A percentile compares a stretch with the other conserved stretches of the same genome.
Conservation (phyloP, 2,797 vertebrate genomes). For the Sebastes iracundus region DNA sequence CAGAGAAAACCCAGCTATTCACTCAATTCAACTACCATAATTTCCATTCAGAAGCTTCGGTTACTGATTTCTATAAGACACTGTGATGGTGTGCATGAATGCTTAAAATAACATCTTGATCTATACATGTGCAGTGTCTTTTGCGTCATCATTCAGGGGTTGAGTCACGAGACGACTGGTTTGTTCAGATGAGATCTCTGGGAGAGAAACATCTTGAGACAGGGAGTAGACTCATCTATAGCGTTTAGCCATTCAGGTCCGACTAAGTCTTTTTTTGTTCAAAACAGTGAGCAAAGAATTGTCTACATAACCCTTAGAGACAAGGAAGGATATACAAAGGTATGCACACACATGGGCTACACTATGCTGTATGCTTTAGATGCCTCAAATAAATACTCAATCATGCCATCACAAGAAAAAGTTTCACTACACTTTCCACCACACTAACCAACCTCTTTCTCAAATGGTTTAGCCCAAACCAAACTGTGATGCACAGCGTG, state of each 20-base stretch:
- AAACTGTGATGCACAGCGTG: not conserved
- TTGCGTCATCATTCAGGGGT: not conserved
- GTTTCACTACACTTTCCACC: not conserved
- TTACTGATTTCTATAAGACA: not conserved
- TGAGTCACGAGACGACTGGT: slow-evolving; percentile 12
- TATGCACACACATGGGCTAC: not conserved
- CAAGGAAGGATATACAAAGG: not conserved
- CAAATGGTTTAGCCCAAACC: not conserved
- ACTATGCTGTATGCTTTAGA: not conserved
- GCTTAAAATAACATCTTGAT: not conserved
- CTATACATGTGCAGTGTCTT: not conserved
- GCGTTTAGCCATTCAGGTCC: slow-evolving; percentile 7
- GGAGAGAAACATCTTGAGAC: slow-evolving; percentile 22
- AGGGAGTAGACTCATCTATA: not conserved
- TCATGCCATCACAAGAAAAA: not conserved
- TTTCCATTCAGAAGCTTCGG: not conserved
- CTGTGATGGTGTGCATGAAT: not conserved
- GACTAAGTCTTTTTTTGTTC: not conserved
- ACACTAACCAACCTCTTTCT: not conserved
- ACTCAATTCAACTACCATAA: not conserved
- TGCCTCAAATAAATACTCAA: not conserved
- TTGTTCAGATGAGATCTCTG: not conserved
- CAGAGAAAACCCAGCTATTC: not conserved
- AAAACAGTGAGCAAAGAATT: not conserved
- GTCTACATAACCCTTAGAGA: not conserved